A percentile compares a stretch with the other conserved stretches of the same genome.
phyloP scores from a whole-genome alignment of 2,113 vertebrate genomes.

The Aldabrachelys gigantea region DNA sequence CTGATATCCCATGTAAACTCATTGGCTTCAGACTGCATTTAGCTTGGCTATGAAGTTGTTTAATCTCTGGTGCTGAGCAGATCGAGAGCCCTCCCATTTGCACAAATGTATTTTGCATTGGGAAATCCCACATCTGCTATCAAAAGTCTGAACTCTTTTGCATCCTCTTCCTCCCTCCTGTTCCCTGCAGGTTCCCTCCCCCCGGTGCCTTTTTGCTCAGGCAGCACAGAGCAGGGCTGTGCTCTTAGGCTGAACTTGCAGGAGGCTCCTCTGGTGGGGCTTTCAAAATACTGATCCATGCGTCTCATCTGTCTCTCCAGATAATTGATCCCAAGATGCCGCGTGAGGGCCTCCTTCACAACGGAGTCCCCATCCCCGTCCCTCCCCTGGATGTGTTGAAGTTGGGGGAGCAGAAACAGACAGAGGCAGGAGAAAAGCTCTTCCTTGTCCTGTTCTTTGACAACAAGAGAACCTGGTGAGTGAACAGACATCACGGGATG shows the following conservation, averaged over 20 bases:
- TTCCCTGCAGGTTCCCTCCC: background rate
- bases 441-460: constrained; percentile 99
- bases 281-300: background rate
- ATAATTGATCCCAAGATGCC: constrained; percentile 98
- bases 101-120: background rate
- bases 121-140: background rate
- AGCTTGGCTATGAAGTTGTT: background rate
- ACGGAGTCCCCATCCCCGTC: constrained; percentile 96
- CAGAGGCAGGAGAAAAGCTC: constrained; percentile 90
- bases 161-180: background rate
- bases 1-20: background rate
- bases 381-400: constrained; percentile 93
- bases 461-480: constrained; percentile 99
- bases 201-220: background rate
- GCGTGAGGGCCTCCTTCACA: constrained; percentile 94
- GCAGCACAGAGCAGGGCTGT: background rate
- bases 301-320: constrained; percentile 71
- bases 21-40: background rate
- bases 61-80: background rate
- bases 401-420: constrained; percentile 92
- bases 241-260: background rate
- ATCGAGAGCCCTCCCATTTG: background rate
- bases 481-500: background rate
- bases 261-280: background rate
- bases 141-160: background rate